phyloP scores from a whole-genome alignment of 2,797 vertebrate genomes.

The Myripristis jacobus region DNA sequence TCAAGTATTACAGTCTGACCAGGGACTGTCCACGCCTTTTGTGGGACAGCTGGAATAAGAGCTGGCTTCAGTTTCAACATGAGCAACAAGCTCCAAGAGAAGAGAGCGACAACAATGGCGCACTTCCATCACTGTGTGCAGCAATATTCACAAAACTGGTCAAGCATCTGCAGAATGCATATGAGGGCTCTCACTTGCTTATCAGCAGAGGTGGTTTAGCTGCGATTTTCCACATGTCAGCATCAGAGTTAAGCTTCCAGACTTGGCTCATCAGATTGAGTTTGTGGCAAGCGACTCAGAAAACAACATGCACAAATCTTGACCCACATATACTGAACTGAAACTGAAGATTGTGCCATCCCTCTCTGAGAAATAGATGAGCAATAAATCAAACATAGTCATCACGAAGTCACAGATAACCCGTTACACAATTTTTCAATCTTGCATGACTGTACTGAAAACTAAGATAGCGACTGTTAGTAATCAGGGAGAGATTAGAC shows the following conservation, averaged over 20 bases:
- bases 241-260: conserved; percentile 33
- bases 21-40: conserved; percentile 57
- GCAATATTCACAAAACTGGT: not conserved
- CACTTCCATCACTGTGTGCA: not conserved
- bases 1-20: conserved; percentile 63
- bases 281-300: conserved; percentile 20
- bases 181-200: not conserved
- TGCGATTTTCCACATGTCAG: not conserved
- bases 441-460: not conserved
- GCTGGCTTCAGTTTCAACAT: conserved; percentile 27
- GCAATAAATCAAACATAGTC: conserved; percentile 13
- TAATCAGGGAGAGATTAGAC: conserved; percentile 40
- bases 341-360: conserved; percentile 2
- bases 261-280: conserved; percentile 30
- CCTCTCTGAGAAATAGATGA: not conserved
- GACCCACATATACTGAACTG: conserved; percentile 17
- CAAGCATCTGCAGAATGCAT: not conserved
- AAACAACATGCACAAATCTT: conserved; percentile 26
- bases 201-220: conserved; percentile 6
- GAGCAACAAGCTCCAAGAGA: conserved; percentile 20
- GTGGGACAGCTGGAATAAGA: conserved; percentile 68
- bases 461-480: conserved; percentile 21
- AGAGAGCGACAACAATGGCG: conserved; percentile 28
- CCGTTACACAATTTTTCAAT: conserved; percentile 14
- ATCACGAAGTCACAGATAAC: conserved; percentile 8